Base-by-base conservation (phyloP, 2,888 invertebrate genomes). In the Acanthopleura granulata region DNA sequence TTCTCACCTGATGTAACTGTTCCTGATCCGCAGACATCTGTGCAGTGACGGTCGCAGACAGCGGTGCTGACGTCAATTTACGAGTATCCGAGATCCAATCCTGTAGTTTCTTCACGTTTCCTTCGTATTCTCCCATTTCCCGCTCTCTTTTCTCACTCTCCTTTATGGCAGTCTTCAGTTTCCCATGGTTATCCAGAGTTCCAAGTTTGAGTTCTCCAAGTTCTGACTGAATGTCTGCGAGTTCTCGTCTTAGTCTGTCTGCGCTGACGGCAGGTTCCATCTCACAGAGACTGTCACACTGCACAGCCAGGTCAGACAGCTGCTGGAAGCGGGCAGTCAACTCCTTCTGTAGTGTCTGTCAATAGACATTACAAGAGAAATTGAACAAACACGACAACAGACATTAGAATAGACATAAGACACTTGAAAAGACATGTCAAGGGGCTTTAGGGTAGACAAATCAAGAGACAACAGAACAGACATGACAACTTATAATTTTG, bases 221-320 rank as follows among this genome's bases (percentile, higher is more conserved):
- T 69, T 83, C 80, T n/a, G 78, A 80, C 75, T 86, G 86, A 16
- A 89, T 80, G 3, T 74, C 80, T 16, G 83, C 82, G 61, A 89
- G 83, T 73, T 84, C 83, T 14, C 80, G 79, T 25, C 84, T 80
- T 51, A 89, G 79, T 72, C 81, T 82, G 73, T 87, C 85, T 0
- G 85, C 86, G 27, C 80, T 75, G 9, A 79, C 78, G 0, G 85
- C 84, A 0, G 82, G 74, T 72, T 86, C 88, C 62, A 81, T 74
- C 49, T 85, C 85, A 79, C 85, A 83, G 16, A 89, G 76, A 57
- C 79, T 81, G 73, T 88, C 88, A 82, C 87, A 89, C 77, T 86
- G 86, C 11, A 89, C 82, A 9, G 84, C 85, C 50, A 89, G 81
- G 76, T 89, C 89, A 12, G 87, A 86, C 49, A 89, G 81, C 75